Evolutionary conservation across 2,113 vertebrate genomes (phyloP).

Genomic region (Pandion haliaetus): DNA sequence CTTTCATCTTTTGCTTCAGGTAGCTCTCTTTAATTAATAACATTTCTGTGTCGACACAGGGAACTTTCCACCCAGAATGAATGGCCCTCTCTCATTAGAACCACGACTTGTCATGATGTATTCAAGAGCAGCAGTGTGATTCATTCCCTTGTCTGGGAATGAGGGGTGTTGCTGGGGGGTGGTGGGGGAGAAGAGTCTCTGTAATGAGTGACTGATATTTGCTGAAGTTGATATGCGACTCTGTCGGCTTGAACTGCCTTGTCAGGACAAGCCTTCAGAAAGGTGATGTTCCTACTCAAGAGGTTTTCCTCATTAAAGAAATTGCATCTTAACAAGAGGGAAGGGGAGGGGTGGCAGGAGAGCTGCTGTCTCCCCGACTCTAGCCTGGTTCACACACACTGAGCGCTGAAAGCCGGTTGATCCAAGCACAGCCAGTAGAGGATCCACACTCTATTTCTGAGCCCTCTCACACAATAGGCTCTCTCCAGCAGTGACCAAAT

Average conservation of each 20-base stretch:
- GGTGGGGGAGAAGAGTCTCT: constrained; percentile 64
- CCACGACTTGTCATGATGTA: constrained; percentile 79
- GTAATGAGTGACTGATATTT: constrained; percentile 81
- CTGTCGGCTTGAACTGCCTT: constrained; percentile 78
- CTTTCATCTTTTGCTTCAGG: constrained; percentile 77
- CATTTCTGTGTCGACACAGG: constrained; percentile 75
- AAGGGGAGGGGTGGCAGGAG: constrained; percentile 39
- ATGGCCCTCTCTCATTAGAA: constrained; percentile 83
- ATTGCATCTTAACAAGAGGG: constrained; percentile 70
- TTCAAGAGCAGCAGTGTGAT: constrained; percentile 74
- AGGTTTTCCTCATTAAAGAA: constrained; percentile 71
- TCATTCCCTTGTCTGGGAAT: constrained; percentile 76
- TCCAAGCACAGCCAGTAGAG: neutral
- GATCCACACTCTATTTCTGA: neutral
- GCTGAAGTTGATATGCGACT: constrained; percentile 75
- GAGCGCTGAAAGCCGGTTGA: neutral
- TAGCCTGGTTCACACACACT: neutral
- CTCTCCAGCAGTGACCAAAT: neutral
- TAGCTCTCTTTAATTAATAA: constrained; percentile 84
- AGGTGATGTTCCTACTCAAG: constrained; percentile 72
- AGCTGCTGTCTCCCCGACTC: constrained; percentile 24
- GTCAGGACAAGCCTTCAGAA: constrained; percentile 78
- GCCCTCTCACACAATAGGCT: neutral
- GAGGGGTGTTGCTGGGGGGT: constrained; percentile 52
- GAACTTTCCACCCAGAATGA: constrained; percentile 80